Conservation (phyloP, 2,797 vertebrate species). For the Cyclopterus lumpus region DNA sequence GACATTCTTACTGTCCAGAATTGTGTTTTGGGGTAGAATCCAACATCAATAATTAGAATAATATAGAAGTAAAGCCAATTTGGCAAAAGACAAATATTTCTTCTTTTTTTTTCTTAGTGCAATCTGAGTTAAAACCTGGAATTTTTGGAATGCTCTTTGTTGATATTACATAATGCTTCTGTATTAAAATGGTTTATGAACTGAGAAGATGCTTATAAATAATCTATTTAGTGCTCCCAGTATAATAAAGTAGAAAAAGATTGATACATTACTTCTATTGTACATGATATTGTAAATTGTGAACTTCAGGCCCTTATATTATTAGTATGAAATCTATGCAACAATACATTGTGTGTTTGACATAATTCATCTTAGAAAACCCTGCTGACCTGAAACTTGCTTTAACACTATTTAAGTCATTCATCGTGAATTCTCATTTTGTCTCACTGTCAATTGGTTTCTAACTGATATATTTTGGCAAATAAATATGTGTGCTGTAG, state of each 20-base stretch:
- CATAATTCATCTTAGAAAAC: slow-evolving; percentile 41
- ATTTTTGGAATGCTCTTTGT: slow-evolving; percentile 56
- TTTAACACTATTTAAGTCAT: slow-evolving; percentile 42
- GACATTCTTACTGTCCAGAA: slow-evolving; percentile 64
- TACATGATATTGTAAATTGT: slow-evolving; percentile 46
- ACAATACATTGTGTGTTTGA: slow-evolving; percentile 28
- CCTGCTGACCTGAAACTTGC: slow-evolving; percentile 43
- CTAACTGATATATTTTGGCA: slow-evolving; percentile 62
- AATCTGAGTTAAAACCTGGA: slow-evolving; percentile 39
- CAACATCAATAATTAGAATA: slow-evolving; percentile 2
- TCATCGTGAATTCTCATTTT: slow-evolving; percentile 32
- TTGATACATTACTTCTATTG: slow-evolving; percentile 30
- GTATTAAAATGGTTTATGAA: slow-evolving; percentile 28
- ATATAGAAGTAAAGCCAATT: slow-evolving; percentile 13
- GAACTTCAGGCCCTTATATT: slow-evolving; percentile 38
- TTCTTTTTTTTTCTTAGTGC: slow-evolving; percentile 12
- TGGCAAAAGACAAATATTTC: slow-evolving; percentile 6
- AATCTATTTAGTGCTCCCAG: slow-evolving; percentile 20
- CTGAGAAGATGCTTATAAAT: slow-evolving; percentile 42
- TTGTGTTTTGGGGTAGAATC: slow-evolving; percentile 18
- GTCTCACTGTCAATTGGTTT: slow-evolving; percentile 29
- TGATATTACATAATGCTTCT: slow-evolving; percentile 26
- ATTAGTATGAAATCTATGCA: slow-evolving; percentile 51
- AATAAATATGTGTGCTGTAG: slow-evolving; percentile 46
- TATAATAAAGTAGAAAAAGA: slow-evolving; percentile 63